phyloP scores from a whole-genome alignment of 1,140 invertebrate genomes.

The Lepidurus packardi region DNA sequence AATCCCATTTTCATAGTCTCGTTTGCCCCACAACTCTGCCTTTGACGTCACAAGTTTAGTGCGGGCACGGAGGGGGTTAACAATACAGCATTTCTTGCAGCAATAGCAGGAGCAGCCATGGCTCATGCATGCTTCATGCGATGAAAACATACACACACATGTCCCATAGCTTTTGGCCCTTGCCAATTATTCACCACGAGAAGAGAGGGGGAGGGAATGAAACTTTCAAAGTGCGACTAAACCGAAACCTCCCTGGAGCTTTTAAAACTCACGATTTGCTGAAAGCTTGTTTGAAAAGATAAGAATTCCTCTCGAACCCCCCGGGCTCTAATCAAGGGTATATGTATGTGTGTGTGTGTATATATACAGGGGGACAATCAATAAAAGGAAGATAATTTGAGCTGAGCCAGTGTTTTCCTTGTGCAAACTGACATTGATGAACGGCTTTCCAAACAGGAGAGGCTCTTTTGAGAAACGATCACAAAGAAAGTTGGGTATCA shows the following conservation, averaged over 20 bases:
- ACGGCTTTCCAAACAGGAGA: not conserved
- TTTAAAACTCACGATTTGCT: not conserved
- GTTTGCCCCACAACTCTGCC: not conserved
- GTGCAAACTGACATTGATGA: not conserved
- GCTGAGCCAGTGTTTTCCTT: conserved; percentile 13
- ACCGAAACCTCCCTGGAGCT: too few species aligned
- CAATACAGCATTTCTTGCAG: not conserved
- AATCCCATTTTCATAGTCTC: not conserved
- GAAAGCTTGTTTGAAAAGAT: not conserved
- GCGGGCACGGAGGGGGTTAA: not conserved
- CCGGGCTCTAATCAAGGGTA: not conserved
- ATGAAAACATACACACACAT: not conserved
- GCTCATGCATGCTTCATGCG: conserved; percentile 4
- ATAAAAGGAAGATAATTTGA: not conserved
- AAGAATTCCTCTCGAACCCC: too few species aligned
- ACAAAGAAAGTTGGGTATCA: not conserved
- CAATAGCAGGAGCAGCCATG: not conserved
- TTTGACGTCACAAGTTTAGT: not conserved
- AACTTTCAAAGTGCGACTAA: not conserved
- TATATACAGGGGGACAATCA: not conserved
- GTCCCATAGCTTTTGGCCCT: conserved; percentile 3
- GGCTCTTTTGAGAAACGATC: too few species aligned
- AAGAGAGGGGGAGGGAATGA: not conserved
- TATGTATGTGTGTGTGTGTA: not conserved
- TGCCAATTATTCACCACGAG: not conserved